Conservation (phyloP, 53 echinoderm and acorn worm genomes). For the Zoroaster sp. region DNA sequence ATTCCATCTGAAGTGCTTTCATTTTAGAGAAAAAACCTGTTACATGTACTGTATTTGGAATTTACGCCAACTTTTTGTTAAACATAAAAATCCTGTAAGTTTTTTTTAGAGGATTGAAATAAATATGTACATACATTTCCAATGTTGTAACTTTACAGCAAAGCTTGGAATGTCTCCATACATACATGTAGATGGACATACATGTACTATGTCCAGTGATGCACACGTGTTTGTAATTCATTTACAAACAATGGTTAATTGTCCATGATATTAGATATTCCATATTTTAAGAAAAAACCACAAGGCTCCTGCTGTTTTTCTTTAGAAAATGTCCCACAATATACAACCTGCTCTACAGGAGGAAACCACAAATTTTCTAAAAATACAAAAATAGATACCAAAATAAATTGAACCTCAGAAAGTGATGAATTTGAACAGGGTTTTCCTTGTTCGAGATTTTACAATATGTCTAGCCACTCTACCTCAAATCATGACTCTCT, state of each 20-base stretch:
- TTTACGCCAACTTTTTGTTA: too few relatives aligned
- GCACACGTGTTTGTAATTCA: not conserved
- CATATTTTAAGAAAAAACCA: not conserved
- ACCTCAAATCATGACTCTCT: too few relatives aligned
- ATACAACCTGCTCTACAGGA: not conserved
- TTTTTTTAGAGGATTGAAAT: not conserved
- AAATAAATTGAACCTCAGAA: too few relatives aligned
- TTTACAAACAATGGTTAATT: not conserved
- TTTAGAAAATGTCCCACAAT: not conserved
- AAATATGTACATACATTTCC: not conserved
- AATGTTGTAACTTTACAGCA: not conserved
- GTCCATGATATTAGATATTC: not conserved
- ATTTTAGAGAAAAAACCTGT: too few relatives aligned
- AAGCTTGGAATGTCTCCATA: too few relatives aligned
- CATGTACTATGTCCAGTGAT: not conserved
- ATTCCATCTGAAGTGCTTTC: too few relatives aligned
- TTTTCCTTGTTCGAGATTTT: not conserved
- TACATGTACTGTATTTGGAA: not conserved
- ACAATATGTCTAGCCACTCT: too few relatives aligned
- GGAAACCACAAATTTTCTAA: not conserved
- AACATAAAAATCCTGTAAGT: too few relatives aligned
- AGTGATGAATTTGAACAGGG: too few relatives aligned
- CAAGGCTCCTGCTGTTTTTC: conserved; percentile 4
- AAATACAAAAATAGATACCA: not conserved
- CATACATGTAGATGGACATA: too few relatives aligned